Conservation (phyloP, 2,113 vertebrate genomes). For the Marmota monax region DNA sequence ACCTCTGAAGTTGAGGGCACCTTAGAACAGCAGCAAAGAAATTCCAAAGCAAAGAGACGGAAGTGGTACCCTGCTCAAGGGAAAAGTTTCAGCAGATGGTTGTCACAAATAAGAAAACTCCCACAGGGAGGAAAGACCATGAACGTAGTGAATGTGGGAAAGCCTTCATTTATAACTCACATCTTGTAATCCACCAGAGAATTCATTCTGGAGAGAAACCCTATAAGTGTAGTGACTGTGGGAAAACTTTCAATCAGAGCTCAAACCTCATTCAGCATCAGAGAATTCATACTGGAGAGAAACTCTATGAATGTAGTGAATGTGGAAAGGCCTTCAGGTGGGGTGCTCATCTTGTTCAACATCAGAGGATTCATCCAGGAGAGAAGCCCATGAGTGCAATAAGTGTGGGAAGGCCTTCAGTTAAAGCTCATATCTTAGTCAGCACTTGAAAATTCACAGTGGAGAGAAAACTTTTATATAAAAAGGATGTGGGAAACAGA, state of each 20-base stretch:
- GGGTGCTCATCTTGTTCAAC: constrained; percentile 60
- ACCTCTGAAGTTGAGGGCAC: background rate
- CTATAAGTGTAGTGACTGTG: constrained; percentile 70
- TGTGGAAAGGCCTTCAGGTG: constrained; percentile 70
- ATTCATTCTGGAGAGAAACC: constrained; percentile 72
- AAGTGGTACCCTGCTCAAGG: background rate
- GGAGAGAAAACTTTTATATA: constrained; percentile 72
- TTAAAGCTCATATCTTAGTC: constrained; percentile 83
- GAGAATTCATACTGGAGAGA: constrained; percentile 82
- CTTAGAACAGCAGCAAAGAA: constrained; percentile 11
- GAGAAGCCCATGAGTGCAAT: constrained; percentile 85
- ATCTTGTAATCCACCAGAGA: constrained; percentile 86
- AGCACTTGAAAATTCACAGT: constrained; percentile 70
- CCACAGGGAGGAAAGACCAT: constrained; percentile 59
- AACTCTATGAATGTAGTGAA: constrained; percentile 84
- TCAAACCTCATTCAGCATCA: constrained; percentile 71
- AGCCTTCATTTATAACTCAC: constrained; percentile 63
- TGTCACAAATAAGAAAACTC: constrained; percentile 42
- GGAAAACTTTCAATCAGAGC: constrained; percentile 66
- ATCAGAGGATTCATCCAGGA: constrained; percentile 73
- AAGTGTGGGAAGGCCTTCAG: constrained; percentile 83
- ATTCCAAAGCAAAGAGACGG: background rate
- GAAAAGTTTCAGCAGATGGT: background rate
- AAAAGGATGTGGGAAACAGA: constrained; percentile 73
- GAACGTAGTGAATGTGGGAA: constrained; percentile 64